Base-by-base conservation (phyloP, 2,888 invertebrate species). In the Drosophila longiperda region DNA sequence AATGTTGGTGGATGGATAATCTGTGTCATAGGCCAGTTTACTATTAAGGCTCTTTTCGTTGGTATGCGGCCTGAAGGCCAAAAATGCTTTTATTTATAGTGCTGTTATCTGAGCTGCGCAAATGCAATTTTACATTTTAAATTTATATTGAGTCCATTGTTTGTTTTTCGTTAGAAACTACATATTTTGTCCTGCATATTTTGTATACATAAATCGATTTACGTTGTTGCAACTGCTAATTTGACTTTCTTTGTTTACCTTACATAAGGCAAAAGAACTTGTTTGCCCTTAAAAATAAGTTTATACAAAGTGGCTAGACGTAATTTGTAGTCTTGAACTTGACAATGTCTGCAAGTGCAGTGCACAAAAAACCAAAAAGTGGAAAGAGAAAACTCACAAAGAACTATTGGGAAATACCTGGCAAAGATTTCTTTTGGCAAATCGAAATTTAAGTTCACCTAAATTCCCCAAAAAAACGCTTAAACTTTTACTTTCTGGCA, bases 401-500 rank as follows among this genome's bases (percentile, higher is more conserved):
- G 64, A 70, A 62, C 65, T 69, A 65, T 87, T 76, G 72, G 55
- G 74, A 89, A 89, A 87, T 87, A 90, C 90, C 87, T 87, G 87
- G 90, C 87, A 87, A 67, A 65, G 81, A 73, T 73, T 71, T 67
- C 54, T 48, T 70, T 89, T 89, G 77, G 80, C 83, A 84, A 82
- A 84, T 81, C 75, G 69, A 74, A 80, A 33, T 36, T 42, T 48
- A 65, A 66, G 26, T 60, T 63, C 80, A 77, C 77, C 80, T 71
- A 66, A 71, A 76, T 61, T 49, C 38, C 34, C 33, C 60, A 64
- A 20, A 59, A 67, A 63, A 73, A 66, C 73, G 50, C 42, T 68
- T 65, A 66, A 69, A 85, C 85, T 85, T 88, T 85, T 85, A 85
- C 85, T 85, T 90, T 85, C 89, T 85, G 89, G 90, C 84, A 89